Base-by-base conservation (phyloP, 2,888 invertebrate species). In the Cosmopolites sordidus region DNA sequence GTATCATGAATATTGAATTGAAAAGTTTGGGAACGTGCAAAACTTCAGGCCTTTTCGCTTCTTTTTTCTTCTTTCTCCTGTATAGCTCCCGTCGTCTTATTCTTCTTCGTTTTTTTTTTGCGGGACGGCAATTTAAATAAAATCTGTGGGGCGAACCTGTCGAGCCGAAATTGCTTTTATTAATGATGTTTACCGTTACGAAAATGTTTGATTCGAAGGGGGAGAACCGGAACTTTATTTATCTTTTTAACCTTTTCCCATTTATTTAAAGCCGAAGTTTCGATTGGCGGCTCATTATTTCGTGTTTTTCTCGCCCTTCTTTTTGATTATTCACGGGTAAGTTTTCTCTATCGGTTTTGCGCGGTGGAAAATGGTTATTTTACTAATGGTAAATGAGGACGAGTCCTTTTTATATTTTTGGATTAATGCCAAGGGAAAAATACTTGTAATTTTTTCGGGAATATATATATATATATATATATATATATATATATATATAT, bases 91-190 rank as follows among this genome's bases (percentile, higher is more conserved):
- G 3, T 37, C 14, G 3, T 11, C 14, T 8, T 8, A 12, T 14
- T 37, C 14, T 37, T 37, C 37, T 37, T 37, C 14, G 3, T 37
- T n/a, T 37, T 37, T n/a, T 37, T 8, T 37, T 37, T 37, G 37
- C 22, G 18, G 37, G 48, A 51, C 58, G 61, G 59, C 64, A 64
- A 67, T 69, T 68, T 67, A 64, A 64, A 67, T 66, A 63, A 69
- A 69, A 67, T 67, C 68, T 64, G 60, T 54, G 60, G 65, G 60
- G 63, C 66, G 56, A 65, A 64, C 66, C 66, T 68, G 66, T 64
- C 63, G 59, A 60, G 50, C 62, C 62, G 65, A 71, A 72, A 73
- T 71, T 72, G 70, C 67, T 70, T 72, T 71, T 73, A 72, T 73
- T 73, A 73, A 73, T 72, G 72, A 72, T 72, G 70, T 73, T 73